Base-by-base conservation (phyloP, 2,888 invertebrate species). In the Willowsia nigromaculata region DNA sequence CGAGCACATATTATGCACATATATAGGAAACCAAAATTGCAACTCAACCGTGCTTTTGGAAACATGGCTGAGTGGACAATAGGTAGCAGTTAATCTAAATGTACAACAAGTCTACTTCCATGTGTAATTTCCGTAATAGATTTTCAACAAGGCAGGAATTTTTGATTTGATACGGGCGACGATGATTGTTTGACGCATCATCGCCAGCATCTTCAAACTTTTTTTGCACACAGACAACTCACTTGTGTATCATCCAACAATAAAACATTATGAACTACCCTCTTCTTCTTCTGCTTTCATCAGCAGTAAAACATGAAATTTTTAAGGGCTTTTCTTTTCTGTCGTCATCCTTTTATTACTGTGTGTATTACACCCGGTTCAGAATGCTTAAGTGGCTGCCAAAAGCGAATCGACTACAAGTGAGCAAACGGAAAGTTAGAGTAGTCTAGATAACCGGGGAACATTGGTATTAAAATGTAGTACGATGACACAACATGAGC, bases 181-280 rank as follows among this genome's bases (percentile, higher is more conserved):
- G 56, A 80, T 40, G 71, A 71, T 56, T 53, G 56, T 47, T 71
- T 71, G 68, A 71, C 53, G 84, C 84, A 84, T 74, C 71, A 74
- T 71, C 56, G 53, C 56, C 50, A 53, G 71, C 84, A 84, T 71
- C 84, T 53, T 27, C 37, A 84, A 84, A 84, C 71, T 71, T 71
- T 43, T 71, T 33, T 7, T 33, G 27, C 18, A 62, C 81, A 25
- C 43, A 59, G 15, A 11, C 53, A 68, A 18, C 68, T 43, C 83
- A 47, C 74, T 74, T 25, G 47, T 74, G 74, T 27, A 74, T 25
- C 27, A 68, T 50, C 50, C 25, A 5, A n/a, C n/a, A 68, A 40
- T 50, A 68, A 43, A 78, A 27, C 27, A 27, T n/a, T 22, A 0
- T 30, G 27, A n/a, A n/a, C 43, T 30, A n/a, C 53, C 37, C n/a